These are phyloP conservation scores for Drosophila pallidifrons DNA, from an alignment of 1,140 invertebrate species.

Conservation along the genomic window DNA sequence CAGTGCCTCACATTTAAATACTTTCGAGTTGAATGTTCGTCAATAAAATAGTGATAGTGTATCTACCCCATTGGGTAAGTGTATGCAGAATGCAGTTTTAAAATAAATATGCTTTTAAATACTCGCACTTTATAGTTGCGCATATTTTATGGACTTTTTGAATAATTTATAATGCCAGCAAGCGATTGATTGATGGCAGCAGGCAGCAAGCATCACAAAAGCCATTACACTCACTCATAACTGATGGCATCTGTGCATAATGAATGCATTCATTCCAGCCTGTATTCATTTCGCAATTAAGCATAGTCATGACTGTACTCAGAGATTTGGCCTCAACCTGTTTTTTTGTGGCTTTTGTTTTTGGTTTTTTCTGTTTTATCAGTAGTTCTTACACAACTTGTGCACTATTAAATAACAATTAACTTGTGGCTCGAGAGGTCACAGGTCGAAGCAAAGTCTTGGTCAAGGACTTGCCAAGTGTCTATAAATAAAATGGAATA, in stretches of 20 bases:
- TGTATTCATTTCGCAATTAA: conserved; percentile 66
- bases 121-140: conserved; percentile 30
- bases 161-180: conserved; percentile 57
- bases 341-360: background rate
- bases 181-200: conserved; percentile 52
- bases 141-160: conserved; percentile 57
- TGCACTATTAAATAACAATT: conserved; percentile 66
- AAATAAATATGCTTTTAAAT: conserved; percentile 29
- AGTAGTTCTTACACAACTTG: conserved; percentile 17
- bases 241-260: conserved; percentile 60
- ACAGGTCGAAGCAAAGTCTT: background rate
- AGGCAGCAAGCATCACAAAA: conserved; percentile 44
- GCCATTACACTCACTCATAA: conserved; percentile 43
- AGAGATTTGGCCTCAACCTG: conserved; percentile 4
- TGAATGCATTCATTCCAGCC: conserved; percentile 60
- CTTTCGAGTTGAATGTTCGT: background rate
- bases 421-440: conserved; percentile 47
- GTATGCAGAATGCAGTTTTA: background rate
- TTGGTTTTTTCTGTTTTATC: background rate
- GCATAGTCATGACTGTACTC: conserved; percentile 20
- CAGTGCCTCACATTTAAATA: background rate
- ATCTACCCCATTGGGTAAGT: background rate
- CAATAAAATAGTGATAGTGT: background rate
- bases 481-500: conserved; percentile 1
- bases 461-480: background rate